A percentile compares a stretch with the other conserved stretches of the same genome.
phyloP scores from a whole-genome alignment of 2,113 vertebrate genomes.

The Seriola aureovittata region DNA sequence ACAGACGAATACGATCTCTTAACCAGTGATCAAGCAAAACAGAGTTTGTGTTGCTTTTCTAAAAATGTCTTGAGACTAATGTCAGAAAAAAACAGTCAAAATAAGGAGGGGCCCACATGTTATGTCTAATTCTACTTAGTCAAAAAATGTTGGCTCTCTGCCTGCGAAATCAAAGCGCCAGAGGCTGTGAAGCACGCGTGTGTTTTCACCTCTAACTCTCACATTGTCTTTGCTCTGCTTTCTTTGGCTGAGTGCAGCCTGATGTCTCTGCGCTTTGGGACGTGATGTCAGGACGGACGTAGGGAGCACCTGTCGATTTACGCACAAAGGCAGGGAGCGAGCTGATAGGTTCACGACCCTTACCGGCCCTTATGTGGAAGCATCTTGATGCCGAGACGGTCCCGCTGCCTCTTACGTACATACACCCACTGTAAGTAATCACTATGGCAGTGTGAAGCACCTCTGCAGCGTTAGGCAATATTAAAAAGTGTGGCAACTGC shows the following conservation, averaged over 20 bases:
- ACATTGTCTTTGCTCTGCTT: slow-evolving; percentile 70
- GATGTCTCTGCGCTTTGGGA: slow-evolving; percentile 40
- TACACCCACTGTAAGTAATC: background rate
- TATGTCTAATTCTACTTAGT: background rate
- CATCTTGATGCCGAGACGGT: background rate
- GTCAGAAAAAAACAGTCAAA: background rate
- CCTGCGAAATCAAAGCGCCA: slow-evolving; percentile 18
- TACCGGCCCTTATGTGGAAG: slow-evolving; percentile 20
- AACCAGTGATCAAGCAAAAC: background rate
- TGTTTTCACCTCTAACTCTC: slow-evolving; percentile 50
- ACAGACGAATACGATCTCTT: no score
- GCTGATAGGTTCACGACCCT: slow-evolving; percentile 56
- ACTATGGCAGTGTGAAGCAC: background rate
- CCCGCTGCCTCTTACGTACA: slow-evolving; percentile 3
- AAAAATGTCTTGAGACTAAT: background rate
- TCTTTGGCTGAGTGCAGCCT: slow-evolving; percentile 56
- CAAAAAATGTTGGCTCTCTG: background rate
- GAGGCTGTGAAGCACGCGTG: slow-evolving; percentile 14
- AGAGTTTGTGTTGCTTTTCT: background rate
- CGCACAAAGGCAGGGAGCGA: slow-evolving; percentile 52
- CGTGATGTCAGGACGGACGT: slow-evolving; percentile 63
- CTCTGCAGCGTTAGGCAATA: background rate
- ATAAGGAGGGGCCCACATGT: background rate
- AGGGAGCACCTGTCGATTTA: slow-evolving; percentile 72
- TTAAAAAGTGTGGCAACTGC: background rate